These are phyloP conservation scores for Cantharis flavilabris DNA, from an alignment of 2,888 invertebrate genomes.

Conservation along the genomic window DNA sequence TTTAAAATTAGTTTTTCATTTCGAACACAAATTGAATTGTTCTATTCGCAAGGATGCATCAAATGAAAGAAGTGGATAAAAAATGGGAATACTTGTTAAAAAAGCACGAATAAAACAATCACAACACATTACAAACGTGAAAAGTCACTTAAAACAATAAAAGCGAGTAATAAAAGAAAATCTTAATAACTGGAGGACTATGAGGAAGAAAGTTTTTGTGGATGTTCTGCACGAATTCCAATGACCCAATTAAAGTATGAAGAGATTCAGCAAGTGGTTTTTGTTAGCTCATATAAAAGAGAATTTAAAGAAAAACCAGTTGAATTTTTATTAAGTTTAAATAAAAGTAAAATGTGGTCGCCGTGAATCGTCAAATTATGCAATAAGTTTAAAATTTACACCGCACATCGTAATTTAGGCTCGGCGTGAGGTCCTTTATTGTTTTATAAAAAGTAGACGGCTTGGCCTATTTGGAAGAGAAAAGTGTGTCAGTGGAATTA, in stretches of 20 bases:
- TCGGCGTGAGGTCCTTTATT: background rate
- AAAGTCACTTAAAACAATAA: background rate
- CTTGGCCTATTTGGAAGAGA: background rate
- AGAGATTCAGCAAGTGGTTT: constrained; percentile 16
- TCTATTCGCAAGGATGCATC: background rate
- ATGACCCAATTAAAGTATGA: constrained; percentile 16
- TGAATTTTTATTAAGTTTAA: background rate
- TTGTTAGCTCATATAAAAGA: constrained; percentile 4
- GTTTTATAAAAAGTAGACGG: background rate
- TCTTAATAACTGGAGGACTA: background rate
- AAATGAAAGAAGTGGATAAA: background rate
- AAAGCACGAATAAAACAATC: background rate
- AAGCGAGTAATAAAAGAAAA: background rate
- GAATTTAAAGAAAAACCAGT: constrained; percentile 5
- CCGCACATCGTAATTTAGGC: background rate
- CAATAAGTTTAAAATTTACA: background rate
- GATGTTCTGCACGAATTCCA: background rate
- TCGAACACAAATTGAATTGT: background rate
- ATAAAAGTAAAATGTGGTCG: background rate
- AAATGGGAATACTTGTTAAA: background rate
- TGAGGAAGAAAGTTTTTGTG: background rate
- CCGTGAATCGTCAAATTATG: background rate
- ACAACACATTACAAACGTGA: background rate
- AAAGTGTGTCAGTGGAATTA: constrained; percentile 1
- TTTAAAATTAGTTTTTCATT: background rate